Percentiles rank a stretch among this genome's conserved stretches.
These are phyloP conservation scores for Fundulus diaphanus DNA, from an alignment of 2,797 vertebrate genomes.

Conservation along the genomic window DNA sequence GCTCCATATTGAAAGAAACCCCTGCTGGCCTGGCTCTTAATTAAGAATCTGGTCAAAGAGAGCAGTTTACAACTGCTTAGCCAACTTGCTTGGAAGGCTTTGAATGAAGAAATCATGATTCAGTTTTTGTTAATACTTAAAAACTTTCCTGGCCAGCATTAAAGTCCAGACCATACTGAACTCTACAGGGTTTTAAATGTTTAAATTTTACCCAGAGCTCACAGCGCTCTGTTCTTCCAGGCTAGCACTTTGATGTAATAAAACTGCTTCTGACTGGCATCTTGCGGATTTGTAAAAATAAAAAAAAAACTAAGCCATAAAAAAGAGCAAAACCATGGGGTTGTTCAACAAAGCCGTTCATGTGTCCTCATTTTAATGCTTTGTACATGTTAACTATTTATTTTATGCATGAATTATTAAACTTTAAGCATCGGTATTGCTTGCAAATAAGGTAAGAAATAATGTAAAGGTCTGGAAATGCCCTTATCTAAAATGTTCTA, in stretches of 20 bases:
- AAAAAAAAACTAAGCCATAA: background rate
- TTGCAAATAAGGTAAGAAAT: too few species aligned
- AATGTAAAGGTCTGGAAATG: too few species aligned
- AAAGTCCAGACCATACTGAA: constrained; percentile 12
- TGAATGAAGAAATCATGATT: constrained; percentile 48
- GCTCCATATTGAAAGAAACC: constrained; percentile 46
- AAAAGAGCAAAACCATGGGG: background rate
- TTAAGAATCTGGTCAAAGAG: constrained; percentile 65
- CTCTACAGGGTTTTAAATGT: constrained; percentile 36
- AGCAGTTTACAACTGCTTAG: constrained; percentile 29
- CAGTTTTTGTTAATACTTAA: constrained; percentile 56
- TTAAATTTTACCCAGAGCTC: constrained; percentile 17
- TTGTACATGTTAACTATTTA: background rate
- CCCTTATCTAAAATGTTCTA: too few species aligned
- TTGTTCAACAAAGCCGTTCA: background rate
- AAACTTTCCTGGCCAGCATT: constrained; percentile 30
- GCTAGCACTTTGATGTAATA: constrained; percentile 2
- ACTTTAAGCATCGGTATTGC: background rate
- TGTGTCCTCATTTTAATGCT: background rate
- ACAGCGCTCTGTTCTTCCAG: constrained; percentile 6
- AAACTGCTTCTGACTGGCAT: constrained; percentile 6
- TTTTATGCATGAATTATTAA: background rate
- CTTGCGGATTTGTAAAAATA: background rate
- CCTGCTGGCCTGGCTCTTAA: constrained; percentile 61
- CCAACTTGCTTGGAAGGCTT: constrained; percentile 56